A percentile compares a stretch with the other conserved stretches of the same genome.
Evolutionary conservation across 2,113 vertebrate species (phyloP).

Genomic region (Notothenia coriiceps): DNA sequence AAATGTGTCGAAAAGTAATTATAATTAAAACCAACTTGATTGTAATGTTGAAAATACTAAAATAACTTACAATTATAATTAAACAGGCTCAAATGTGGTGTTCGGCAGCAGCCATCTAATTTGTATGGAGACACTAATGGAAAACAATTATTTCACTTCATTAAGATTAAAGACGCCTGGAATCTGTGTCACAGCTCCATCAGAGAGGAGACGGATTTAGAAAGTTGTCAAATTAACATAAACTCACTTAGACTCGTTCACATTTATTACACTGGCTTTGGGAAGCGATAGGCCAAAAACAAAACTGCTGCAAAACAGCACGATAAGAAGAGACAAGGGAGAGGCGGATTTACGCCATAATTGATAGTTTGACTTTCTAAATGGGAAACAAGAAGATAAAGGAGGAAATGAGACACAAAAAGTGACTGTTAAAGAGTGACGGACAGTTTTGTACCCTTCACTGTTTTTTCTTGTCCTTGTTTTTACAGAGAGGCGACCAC

Average conservation of each 20-base stretch:
- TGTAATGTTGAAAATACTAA: conserved; percentile 72
- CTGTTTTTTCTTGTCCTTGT: conserved; percentile 28
- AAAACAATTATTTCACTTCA: conserved; percentile 83
- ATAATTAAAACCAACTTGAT: conserved; percentile 76
- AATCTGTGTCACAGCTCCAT: conserved; percentile 72
- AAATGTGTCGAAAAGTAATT: conserved; percentile 75
- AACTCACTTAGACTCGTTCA: conserved; percentile 38
- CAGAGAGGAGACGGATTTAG: conserved; percentile 69
- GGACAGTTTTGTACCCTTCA: conserved; percentile 28
- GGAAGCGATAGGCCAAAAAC: conserved; percentile 50
- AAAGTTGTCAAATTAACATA: conserved; percentile 75
- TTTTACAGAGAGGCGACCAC: conserved; percentile 1
- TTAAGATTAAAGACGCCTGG: conserved; percentile 75
- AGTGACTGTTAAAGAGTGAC: conserved; percentile 52
- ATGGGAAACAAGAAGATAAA: conserved; percentile 34
- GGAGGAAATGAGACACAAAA: conserved; percentile 36
- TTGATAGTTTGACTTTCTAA: conserved; percentile 48
- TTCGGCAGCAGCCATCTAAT: conserved; percentile 57
- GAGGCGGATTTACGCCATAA: conserved; percentile 50
- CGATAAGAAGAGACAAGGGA: conserved; percentile 41
- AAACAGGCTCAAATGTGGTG: conserved; percentile 70
- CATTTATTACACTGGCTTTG: conserved; percentile 57
- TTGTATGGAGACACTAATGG: conserved; percentile 72
- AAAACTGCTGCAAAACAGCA: conserved; percentile 45
- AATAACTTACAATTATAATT: conserved; percentile 80